Percentiles rank a stretch among this genome's conserved stretches.
phyloP scores from a whole-genome alignment of 2,888 invertebrate genomes.

The Drosophila dives region DNA sequence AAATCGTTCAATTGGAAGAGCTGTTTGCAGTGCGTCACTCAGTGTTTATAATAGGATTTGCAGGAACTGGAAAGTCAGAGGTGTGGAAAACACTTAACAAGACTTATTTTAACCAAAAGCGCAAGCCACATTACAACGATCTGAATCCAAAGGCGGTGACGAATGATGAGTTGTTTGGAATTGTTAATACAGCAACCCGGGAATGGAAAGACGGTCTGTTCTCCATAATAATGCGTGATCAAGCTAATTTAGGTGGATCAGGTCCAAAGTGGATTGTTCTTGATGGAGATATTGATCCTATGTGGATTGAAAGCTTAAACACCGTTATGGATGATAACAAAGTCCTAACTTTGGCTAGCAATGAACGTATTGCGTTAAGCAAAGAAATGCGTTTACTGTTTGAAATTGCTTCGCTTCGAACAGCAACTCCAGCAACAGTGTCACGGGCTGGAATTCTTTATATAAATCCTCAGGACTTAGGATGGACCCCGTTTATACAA shows the following conservation, averaged over 20 bases:
- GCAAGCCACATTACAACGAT: constrained; percentile 94
- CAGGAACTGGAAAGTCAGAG: constrained; percentile 96
- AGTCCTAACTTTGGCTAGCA: constrained; percentile 95
- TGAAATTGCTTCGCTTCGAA: constrained; percentile 95
- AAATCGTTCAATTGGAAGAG: constrained; percentile 96
- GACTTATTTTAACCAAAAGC: constrained; percentile 92
- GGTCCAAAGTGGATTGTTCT: constrained; percentile 97
- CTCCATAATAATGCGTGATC: constrained; percentile 96
- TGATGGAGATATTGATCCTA: constrained; percentile 98
- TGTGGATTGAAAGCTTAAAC: constrained; percentile 99
- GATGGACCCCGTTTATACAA: constrained; percentile 96
- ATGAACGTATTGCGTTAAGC: constrained; percentile 96
- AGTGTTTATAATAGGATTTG: constrained; percentile 93
- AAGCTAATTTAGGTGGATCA: constrained; percentile 94
- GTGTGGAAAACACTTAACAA: constrained; percentile 96
- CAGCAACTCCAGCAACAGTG: constrained; percentile 98
- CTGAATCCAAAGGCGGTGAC: constrained; percentile 98
- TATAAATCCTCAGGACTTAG: constrained; percentile 96
- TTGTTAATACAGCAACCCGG: constrained; percentile 96
- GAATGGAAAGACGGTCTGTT: constrained; percentile 97
- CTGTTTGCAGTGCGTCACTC: constrained; percentile 97
- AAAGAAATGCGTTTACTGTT: constrained; percentile 96
- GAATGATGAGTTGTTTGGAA: constrained; percentile 97
- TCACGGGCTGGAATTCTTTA: constrained; percentile 97
- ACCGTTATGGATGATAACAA: constrained; percentile 99